Percentiles rank a stretch among this genome's conserved stretches.
Evolutionary conservation across 2,797 vertebrate genomes (phyloP).

Genomic region (Malacoctenus gilli): DNA sequence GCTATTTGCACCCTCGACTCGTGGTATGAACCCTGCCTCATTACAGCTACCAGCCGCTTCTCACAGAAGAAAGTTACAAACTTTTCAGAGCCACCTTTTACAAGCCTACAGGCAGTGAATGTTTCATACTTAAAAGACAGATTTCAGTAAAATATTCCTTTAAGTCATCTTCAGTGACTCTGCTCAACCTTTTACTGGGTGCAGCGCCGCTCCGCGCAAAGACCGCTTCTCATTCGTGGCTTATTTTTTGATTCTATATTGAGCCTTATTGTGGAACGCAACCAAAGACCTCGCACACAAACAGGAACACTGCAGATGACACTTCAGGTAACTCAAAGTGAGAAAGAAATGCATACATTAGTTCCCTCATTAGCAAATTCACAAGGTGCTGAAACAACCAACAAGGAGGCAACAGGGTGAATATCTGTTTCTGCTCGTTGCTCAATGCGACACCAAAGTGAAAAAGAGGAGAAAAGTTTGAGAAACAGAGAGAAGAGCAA

Average conservation of each 20-base stretch:
- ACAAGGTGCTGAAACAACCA: constrained; percentile 3
- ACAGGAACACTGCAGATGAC: constrained; percentile 18
- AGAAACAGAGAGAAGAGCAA: constrained; percentile 10
- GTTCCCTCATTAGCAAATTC: constrained; percentile 40
- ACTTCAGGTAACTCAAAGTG: constrained; percentile 33
- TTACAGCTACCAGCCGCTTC: constrained; percentile 8
- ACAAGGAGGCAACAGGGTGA: background rate
- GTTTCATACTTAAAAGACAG: constrained; percentile 29
- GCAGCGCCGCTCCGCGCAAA: constrained; percentile 25
- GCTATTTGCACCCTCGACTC: background rate
- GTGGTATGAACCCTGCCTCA: constrained; percentile 9
- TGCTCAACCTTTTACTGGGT: no score
- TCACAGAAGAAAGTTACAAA: constrained; percentile 18
- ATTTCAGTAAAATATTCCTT: constrained; percentile 44
- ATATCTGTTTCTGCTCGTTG: no score
- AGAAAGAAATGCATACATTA: constrained; percentile 33
- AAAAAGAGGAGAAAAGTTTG: constrained; percentile 23
- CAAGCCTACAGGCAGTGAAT: constrained; percentile 20
- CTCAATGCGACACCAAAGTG: constrained; percentile 41
- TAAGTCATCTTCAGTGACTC: constrained; percentile 24
- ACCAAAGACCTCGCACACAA: constrained; percentile 21
- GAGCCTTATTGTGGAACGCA: constrained; percentile 37
- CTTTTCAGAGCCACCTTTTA: constrained; percentile 10
- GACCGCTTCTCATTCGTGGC: constrained; percentile 49
- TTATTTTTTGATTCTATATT: constrained; percentile 43